These are phyloP conservation scores for Lophius americanus DNA, from an alignment of 2,797 vertebrate species.

Conservation along the genomic window DNA sequence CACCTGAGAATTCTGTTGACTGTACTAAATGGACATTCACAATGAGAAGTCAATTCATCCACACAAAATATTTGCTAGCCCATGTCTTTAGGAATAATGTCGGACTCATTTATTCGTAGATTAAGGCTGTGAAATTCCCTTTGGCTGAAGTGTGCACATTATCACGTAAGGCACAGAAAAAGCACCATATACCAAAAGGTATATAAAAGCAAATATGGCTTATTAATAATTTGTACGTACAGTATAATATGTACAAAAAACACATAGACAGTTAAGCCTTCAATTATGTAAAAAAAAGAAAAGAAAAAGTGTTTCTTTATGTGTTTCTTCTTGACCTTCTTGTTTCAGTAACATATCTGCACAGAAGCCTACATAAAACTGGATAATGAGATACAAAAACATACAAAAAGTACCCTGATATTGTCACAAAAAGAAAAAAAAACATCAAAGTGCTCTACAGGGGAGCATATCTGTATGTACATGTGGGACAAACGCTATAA, in stretches of 20 bases:
- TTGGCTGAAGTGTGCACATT: conserved; percentile 51
- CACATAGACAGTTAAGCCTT: conserved; percentile 3
- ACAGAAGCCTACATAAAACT: conserved; percentile 21
- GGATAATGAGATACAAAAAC: conserved; percentile 13
- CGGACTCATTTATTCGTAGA: conserved; percentile 14
- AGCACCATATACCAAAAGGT: conserved; percentile 37
- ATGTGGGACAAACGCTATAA: conserved; percentile 32
- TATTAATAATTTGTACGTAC: conserved; percentile 31
- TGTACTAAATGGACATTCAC: conserved; percentile 54
- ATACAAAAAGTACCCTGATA: conserved; percentile 73
- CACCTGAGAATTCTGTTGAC: conserved; percentile 73
- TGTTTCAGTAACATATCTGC: background rate
- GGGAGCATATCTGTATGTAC: conserved; percentile 16
- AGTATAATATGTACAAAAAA: conserved; percentile 12
- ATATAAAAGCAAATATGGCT: conserved; percentile 47
- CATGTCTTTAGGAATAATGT: conserved; percentile 19
- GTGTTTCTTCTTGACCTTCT: background rate
- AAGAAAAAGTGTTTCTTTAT: too few species aligned
- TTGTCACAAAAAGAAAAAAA: conserved; percentile 44
- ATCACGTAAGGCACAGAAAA: conserved; percentile 23
- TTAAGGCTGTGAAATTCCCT: conserved; percentile 54
- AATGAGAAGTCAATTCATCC: conserved; percentile 49
- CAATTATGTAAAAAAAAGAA: conserved; percentile 4
- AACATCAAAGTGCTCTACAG: conserved; percentile 19
- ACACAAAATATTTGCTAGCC: conserved; percentile 22